Evolutionary conservation across 2,113 vertebrate genomes (phyloP).

Genomic region (Nothocercus nigrocapillus): DNA sequence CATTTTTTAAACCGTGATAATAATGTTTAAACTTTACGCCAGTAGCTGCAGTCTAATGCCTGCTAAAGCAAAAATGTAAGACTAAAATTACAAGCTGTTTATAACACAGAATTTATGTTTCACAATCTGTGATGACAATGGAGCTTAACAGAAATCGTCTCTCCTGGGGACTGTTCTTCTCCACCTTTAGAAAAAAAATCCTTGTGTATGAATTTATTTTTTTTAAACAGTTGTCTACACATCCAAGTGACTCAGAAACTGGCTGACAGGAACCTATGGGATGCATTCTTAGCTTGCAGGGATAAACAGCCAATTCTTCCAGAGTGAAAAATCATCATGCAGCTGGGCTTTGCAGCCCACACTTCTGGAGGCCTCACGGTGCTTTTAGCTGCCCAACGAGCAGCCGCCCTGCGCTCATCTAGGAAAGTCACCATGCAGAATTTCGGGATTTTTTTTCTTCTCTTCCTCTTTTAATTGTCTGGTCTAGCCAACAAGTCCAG

Average conservation of each 20-base stretch:
- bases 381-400: background rate
- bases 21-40: constrained; percentile 52
- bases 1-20: constrained; percentile 34
- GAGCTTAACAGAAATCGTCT: constrained; percentile 61
- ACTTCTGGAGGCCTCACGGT: background rate
- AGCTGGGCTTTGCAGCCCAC: background rate
- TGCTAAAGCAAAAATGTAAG: constrained; percentile 57
- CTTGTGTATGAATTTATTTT: background rate
- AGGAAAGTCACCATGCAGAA: background rate
- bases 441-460: background rate
- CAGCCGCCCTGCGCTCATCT: background rate
- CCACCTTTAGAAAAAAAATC: constrained; percentile 35
- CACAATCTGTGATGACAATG: constrained; percentile 59
- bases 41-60: constrained; percentile 43
- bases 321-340: constrained; percentile 17
- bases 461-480: background rate
- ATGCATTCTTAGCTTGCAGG: background rate
- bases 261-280: constrained; percentile 48
- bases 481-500: background rate
- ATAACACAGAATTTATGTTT: constrained; percentile 64
- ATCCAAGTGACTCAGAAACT: constrained; percentile 58
- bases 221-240: constrained; percentile 46
- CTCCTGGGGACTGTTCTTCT: constrained; percentile 59
- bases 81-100: constrained; percentile 73
- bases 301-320: background rate